A percentile compares a stretch with the other conserved stretches of the same genome.
phyloP scores from a whole-genome alignment of 2,797 vertebrate genomes.

The Otolemur crassicaudatus region DNA sequence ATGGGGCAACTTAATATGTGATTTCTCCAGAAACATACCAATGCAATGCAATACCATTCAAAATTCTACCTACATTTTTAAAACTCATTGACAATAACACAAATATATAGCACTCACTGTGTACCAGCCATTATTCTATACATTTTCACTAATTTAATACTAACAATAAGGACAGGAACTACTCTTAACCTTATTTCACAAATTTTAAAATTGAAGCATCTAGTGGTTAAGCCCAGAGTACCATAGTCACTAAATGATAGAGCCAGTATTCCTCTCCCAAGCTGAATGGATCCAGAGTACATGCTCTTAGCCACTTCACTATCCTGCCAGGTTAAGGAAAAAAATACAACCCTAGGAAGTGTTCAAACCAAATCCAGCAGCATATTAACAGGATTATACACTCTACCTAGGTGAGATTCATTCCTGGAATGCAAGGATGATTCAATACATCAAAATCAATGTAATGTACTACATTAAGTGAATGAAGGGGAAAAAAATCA shows the following conservation, averaged over 20 bases:
- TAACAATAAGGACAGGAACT: neutral
- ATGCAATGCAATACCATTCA: neutral
- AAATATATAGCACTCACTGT: neutral
- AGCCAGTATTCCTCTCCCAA: neutral
- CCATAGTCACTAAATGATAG: neutral
- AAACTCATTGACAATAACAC: neutral
- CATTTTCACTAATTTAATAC: neutral
- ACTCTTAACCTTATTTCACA: slow-evolving; percentile 22
- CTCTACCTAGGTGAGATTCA: neutral
- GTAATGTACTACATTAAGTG: neutral
- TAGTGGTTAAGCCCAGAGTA: neutral
- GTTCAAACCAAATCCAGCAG: neutral
- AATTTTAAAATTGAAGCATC: slow-evolving; percentile 38
- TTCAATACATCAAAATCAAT: neutral
- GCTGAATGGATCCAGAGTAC: neutral
- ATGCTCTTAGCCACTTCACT: slow-evolving; percentile 18
- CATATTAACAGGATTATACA: neutral
- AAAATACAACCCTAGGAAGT: neutral
- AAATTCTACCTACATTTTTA: neutral
- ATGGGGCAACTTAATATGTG: neutral
- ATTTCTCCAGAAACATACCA: neutral
- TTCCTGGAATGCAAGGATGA: neutral
- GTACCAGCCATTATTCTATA: neutral
- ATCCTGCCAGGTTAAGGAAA: neutral
- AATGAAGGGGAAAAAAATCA: neutral